A percentile compares a stretch with the other conserved stretches of the same genome.
Evolutionary conservation across 1,140 invertebrate genomes (phyloP).

Genomic region (Ostrea denselamellosa): DNA sequence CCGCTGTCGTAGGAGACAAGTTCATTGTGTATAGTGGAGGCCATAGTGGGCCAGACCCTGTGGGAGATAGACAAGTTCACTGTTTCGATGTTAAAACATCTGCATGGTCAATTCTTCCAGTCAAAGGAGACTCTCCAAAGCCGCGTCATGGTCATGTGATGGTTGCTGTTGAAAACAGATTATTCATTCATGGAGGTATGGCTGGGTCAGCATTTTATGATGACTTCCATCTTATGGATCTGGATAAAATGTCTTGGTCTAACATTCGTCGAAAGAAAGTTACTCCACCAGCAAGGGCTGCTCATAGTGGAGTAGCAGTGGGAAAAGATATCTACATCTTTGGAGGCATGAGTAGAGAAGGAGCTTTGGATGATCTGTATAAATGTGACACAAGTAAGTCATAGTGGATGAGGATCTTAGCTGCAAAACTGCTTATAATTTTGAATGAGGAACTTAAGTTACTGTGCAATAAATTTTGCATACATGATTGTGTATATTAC

Average conservation of each 20-base stretch:
- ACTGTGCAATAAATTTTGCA: no score
- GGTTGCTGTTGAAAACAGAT: slow-evolving; percentile 69
- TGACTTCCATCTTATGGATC: slow-evolving; percentile 77
- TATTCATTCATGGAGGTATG: slow-evolving; percentile 79
- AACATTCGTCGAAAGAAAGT: slow-evolving; percentile 71
- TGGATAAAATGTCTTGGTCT: slow-evolving; percentile 73
- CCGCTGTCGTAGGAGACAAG: slow-evolving; percentile 70
- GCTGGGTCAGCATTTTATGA: slow-evolving; percentile 76
- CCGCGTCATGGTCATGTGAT: slow-evolving; percentile 79
- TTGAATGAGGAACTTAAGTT: no score
- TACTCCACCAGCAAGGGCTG: slow-evolving; percentile 74
- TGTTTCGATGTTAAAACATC: slow-evolving; percentile 69
- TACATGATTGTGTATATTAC: no score
- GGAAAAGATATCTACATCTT: slow-evolving; percentile 74
- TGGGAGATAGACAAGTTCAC: slow-evolving; percentile 76
- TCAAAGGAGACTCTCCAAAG: slow-evolving; percentile 75
- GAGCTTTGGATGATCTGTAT: slow-evolving; percentile 77
- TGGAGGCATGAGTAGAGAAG: slow-evolving; percentile 77
- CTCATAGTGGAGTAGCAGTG: slow-evolving; percentile 71
- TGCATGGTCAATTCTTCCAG: slow-evolving; percentile 70
- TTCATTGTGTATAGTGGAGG: slow-evolving; percentile 78
- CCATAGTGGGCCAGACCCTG: slow-evolving; percentile 74
- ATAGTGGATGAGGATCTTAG: neutral
- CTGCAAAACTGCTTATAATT: no score
- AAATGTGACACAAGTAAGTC: slow-evolving; percentile 74